A percentile compares a stretch with the other conserved stretches of the same genome.
These are phyloP conservation scores for Schizotus pectinicornis DNA, from an alignment of 2,888 invertebrate species.

Conservation along the genomic window DNA sequence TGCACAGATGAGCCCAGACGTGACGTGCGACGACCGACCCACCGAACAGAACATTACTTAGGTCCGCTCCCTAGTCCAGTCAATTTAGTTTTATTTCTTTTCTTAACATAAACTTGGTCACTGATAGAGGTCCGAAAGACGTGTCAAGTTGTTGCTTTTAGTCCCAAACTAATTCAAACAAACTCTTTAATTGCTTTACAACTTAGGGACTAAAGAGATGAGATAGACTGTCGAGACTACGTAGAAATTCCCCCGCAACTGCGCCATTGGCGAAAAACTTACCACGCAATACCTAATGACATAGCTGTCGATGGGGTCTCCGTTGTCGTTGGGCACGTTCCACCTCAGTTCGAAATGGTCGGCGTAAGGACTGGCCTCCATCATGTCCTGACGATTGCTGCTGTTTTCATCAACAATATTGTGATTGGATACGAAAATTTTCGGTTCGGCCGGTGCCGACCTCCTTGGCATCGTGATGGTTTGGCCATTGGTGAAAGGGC, in stretches of 20 bases:
- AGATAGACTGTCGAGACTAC: too few species aligned
- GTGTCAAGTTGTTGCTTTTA: too few species aligned
- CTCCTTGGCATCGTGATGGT: constrained; percentile 75
- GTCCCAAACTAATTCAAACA: too few species aligned
- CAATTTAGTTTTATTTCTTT: too few species aligned
- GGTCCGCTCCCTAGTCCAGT: too few species aligned
- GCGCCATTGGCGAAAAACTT: constrained; percentile 52
- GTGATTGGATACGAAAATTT: constrained; percentile 61
- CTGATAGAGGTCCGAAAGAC: too few species aligned
- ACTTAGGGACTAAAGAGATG: too few species aligned
- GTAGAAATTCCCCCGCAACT: too few species aligned
- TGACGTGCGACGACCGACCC: too few species aligned
- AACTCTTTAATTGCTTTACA: too few species aligned
- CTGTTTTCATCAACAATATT: constrained; percentile 52
- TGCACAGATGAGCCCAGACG: too few species aligned
- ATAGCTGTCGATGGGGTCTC: constrained; percentile 85
- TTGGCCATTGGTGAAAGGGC: constrained; percentile 64
- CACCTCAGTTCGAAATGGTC: constrained; percentile 84
- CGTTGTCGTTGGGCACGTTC: constrained; percentile 87
- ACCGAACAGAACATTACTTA: neutral
- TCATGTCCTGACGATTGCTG: constrained; percentile 59
- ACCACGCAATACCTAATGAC: constrained; percentile 82
- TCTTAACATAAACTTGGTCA: too few species aligned
- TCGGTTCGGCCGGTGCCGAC: constrained; percentile 78
- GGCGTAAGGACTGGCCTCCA: constrained; percentile 69